Evolutionary conservation across 1,140 invertebrate genomes (phyloP).

Genomic region (Pollicipes pollicipes): DNA sequence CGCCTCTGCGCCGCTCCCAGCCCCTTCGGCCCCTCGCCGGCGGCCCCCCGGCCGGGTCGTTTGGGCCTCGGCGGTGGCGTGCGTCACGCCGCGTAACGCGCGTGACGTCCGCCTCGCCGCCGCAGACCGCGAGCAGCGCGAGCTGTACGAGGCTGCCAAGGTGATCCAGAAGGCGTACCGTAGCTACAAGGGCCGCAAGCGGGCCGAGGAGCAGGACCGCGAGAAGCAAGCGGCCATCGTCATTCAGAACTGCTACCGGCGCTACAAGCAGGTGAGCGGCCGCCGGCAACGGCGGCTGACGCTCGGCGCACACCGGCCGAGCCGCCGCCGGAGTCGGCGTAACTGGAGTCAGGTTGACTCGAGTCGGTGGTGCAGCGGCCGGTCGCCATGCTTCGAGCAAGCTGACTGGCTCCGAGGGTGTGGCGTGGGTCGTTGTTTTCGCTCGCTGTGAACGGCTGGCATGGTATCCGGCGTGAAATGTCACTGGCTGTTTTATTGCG

Average conservation of each 20-base stretch:
- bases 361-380: too few species aligned
- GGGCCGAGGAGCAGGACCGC: slow-evolving; percentile 59
- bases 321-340: too few species aligned
- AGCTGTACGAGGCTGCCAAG: slow-evolving; percentile 89
- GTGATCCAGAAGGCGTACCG: slow-evolving; percentile 93
- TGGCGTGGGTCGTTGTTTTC: too few species aligned
- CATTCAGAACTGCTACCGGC: slow-evolving; percentile 92
- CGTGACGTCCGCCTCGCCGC: slow-evolving; percentile 16
- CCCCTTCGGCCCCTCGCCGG: too few species aligned
- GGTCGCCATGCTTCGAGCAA: too few species aligned
- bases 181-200: slow-evolving; percentile 74
- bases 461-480: neutral
- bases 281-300: too few species aligned
- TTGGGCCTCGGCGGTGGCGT: slow-evolving; percentile 8
- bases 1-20: neutral
- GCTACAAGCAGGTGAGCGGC: slow-evolving; percentile 54
- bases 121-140: slow-evolving; percentile 78
- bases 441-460: too few species aligned
- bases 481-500: neutral
- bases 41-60: slow-evolving; percentile 11
- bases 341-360: too few species aligned
- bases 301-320: too few species aligned
- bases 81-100: slow-evolving; percentile 6
- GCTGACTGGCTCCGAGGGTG: too few species aligned
- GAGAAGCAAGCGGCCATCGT: slow-evolving; percentile 80